Evolutionary conservation across 1,140 invertebrate species (phyloP), one percentile per base, ranked within the genome.

Genomic region (Andrena cerasifolii): DNA sequence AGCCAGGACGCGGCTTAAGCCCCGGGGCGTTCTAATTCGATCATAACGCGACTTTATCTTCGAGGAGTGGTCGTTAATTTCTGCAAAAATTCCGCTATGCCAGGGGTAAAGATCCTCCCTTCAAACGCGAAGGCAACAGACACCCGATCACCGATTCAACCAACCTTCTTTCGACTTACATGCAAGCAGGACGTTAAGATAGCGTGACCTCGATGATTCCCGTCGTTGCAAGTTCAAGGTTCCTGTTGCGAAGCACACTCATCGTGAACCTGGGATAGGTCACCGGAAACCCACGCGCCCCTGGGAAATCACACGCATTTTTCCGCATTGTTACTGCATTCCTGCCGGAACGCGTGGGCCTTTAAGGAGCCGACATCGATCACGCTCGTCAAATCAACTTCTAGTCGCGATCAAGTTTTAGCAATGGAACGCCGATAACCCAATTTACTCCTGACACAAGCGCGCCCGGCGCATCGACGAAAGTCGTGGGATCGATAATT

Each of bases 281-380:
- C 16, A 26, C 24, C 43, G 49, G 63, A 28, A 63, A 66, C 31
- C 59, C 36, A 24, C 51, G 53, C 62, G 54, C 53, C 62, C 66
- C 79, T 81, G 45, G 18, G 66, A 71, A 65, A 81, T 70, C 45
- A 65, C 79, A 59, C 47, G 43, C 31, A 26, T 47, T 40, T 40
- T 59, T 75, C n/a, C 43, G 12, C 63, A 1, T 10, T 3, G 33
- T 26, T 70, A 36, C 16, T n/a, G n/a, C n/a, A n/a, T n/a, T n/a
- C n/a, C n/a, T n/a, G n/a, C n/a, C n/a, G n/a, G n/a, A n/a, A n/a
- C n/a, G n/a, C n/a, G n/a, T n/a, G n/a, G n/a, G n/a, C n/a, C n/a
- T n/a, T n/a, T n/a, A n/a, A n/a, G n/a, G n/a, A n/a, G n/a, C n/a
- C n/a, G n/a, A n/a, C n/a, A n/a, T n/a, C n/a, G n/a, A n/a, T n/a